phyloP scores from a whole-genome alignment of 2,797 vertebrate genomes.

The Hippoglossus hippoglossus region DNA sequence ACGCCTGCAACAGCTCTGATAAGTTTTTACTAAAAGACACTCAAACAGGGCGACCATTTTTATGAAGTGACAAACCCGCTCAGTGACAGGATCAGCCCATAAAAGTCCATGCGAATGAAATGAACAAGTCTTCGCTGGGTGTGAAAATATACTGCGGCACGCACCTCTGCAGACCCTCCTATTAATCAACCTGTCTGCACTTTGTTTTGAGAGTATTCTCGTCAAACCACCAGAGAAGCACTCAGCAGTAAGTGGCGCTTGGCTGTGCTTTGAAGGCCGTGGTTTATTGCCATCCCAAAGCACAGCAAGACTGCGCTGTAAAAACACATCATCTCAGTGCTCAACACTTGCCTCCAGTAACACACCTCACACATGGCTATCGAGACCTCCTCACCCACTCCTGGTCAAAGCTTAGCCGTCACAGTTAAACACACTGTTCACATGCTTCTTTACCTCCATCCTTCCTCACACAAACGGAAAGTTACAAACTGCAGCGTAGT shows the following conservation, averaged over 20 bases:
- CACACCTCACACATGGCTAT: conserved; percentile 53
- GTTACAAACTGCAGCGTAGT: conserved; percentile 2
- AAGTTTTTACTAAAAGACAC: conserved; percentile 74
- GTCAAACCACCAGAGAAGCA: conserved; percentile 84
- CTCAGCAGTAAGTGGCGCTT: conserved; percentile 84
- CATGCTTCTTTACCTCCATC: background rate
- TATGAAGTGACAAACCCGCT: conserved; percentile 82
- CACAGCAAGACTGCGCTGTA: conserved; percentile 76
- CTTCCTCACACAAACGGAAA: conserved; percentile 8
- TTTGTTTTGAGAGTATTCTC: conserved; percentile 88
- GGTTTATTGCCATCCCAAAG: conserved; percentile 83
- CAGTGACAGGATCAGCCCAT: conserved; percentile 81
- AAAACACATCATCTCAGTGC: conserved; percentile 81
- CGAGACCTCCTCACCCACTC: conserved; percentile 34
- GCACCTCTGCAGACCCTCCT: conserved; percentile 82
- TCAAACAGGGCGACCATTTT: conserved; percentile 64
- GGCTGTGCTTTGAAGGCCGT: conserved; percentile 83
- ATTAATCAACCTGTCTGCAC: conserved; percentile 88
- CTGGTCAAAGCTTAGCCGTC: conserved; percentile 11
- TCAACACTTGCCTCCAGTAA: conserved; percentile 69
- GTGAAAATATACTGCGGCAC: conserved; percentile 84
- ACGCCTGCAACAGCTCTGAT: conserved; percentile 71
- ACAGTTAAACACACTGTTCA: conserved; percentile 13
- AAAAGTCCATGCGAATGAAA: conserved; percentile 81
- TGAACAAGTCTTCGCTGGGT: conserved; percentile 77